phyloP scores from a whole-genome alignment of 2,888 invertebrate species.

The Campopleginae sp. region DNA sequence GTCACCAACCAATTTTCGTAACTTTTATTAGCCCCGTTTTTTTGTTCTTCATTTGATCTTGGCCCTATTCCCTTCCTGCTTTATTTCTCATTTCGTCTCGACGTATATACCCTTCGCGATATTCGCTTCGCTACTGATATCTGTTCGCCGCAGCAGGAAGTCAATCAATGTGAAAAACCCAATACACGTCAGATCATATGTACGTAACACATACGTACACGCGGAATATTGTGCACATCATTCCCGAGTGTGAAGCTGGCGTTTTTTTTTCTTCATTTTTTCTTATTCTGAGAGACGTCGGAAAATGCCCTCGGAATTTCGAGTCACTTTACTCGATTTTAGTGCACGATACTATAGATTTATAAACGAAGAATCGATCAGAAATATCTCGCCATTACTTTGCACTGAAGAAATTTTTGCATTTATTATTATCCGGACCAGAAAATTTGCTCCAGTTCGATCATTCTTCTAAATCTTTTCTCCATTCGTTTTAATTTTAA shows the following conservation, averaged over 20 bases:
- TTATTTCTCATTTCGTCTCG: constrained; percentile 28
- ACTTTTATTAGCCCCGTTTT: constrained; percentile 1
- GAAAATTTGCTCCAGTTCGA: too few relatives aligned
- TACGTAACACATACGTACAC: background rate
- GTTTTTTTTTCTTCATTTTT: background rate
- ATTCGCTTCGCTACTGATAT: constrained; percentile 5
- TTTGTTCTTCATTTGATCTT: constrained; percentile 21
- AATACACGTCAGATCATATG: background rate
- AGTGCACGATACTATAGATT: background rate
- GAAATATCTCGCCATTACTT: too few relatives aligned
- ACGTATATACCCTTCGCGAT: background rate
- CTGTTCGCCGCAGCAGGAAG: constrained; percentile 25
- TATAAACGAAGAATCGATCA: background rate
- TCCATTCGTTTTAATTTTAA: too few relatives aligned
- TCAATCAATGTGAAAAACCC: constrained; percentile 35
- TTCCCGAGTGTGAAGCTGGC: background rate
- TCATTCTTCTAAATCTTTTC: too few relatives aligned
- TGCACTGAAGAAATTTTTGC: too few relatives aligned
- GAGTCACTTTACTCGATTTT: background rate
- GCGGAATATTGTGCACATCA: background rate
- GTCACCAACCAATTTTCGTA: constrained; percentile 27
- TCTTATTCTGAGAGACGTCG: background rate
- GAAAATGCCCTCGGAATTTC: background rate
- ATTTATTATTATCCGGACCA: too few relatives aligned
- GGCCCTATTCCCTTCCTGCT: constrained; percentile 27